These are phyloP conservation scores for Mugil cephalus DNA, from an alignment of 2,113 vertebrate species.

Conservation along the genomic window DNA sequence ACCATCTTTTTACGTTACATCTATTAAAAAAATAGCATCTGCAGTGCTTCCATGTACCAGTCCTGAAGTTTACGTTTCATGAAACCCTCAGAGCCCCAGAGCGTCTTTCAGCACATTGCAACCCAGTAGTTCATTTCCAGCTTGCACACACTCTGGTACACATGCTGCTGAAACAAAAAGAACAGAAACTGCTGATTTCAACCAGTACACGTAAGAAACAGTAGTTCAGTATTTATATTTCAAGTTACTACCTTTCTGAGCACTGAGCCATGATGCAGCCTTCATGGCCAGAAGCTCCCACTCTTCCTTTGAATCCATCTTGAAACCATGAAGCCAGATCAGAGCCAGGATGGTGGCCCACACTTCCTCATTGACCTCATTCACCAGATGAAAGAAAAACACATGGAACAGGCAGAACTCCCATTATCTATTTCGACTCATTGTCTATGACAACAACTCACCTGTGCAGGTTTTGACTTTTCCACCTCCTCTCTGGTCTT, in stretches of 20 bases:
- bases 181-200: not conserved
- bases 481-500: slow-evolving; percentile 69
- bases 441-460: slow-evolving; percentile 41
- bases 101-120: slow-evolving; percentile 53
- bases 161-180: slow-evolving; percentile 48
- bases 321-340: slow-evolving; percentile 85
- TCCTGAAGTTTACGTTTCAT: not conserved
- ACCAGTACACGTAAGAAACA: not conserved
- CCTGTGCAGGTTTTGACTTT: slow-evolving; percentile 63
- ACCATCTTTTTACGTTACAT: too few relatives aligned
- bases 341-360: slow-evolving; percentile 89
- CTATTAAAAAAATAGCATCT: too few relatives aligned
- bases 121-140: slow-evolving; percentile 67
- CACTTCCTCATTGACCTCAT: slow-evolving; percentile 69
- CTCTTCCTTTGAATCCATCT: slow-evolving; percentile 72
- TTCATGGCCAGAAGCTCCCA: slow-evolving; percentile 85
- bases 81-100: slow-evolving; percentile 50
- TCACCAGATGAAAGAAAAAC: not conserved
- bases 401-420: not conserved
- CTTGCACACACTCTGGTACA: slow-evolving; percentile 67
- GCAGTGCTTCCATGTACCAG: too few relatives aligned
- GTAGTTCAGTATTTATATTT: not conserved
- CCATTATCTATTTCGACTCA: too few relatives aligned
- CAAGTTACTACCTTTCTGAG: slow-evolving; percentile 71
- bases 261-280: slow-evolving; percentile 79